These are phyloP conservation scores for Saccostrea glomerata DNA, from an alignment of 1,140 invertebrate species.

Conservation along the genomic window DNA sequence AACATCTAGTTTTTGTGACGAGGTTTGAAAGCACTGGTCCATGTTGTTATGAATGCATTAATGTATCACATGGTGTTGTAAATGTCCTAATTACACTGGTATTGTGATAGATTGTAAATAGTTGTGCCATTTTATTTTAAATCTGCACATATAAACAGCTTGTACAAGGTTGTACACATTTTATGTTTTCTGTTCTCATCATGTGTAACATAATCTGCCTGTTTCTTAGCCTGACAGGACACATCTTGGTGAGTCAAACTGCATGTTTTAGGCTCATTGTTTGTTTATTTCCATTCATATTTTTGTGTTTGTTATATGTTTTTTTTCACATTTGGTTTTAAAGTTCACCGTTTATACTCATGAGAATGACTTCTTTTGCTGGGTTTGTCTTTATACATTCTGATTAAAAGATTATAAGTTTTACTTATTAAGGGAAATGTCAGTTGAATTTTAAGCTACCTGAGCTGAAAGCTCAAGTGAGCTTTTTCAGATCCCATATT, in stretches of 20 bases:
- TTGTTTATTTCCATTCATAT: neutral
- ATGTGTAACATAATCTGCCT: neutral
- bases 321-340: constrained; percentile 17
- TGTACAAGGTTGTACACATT: constrained; percentile 9
- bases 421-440: neutral
- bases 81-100: neutral
- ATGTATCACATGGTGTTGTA: neutral
- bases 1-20: constrained; percentile 3
- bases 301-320: neutral
- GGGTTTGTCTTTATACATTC: neutral
- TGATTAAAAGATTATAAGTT: neutral
- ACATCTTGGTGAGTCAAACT: constrained; percentile 9
- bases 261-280: constrained; percentile 26
- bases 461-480: too few species aligned
- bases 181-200: neutral
- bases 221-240: constrained; percentile 32
- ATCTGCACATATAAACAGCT: constrained; percentile 12
- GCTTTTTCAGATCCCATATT: too few species aligned
- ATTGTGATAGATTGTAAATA: constrained; percentile 3
- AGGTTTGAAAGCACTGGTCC: constrained; percentile 20
- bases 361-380: neutral
- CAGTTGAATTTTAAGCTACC: neutral
- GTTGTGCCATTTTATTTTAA: neutral
- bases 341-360: neutral
- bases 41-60: neutral